A percentile compares a stretch with the other conserved stretches of the same genome.
Evolutionary conservation across 2,113 vertebrate species (phyloP).

Genomic region (Phalacrocorax pelagicus): DNA sequence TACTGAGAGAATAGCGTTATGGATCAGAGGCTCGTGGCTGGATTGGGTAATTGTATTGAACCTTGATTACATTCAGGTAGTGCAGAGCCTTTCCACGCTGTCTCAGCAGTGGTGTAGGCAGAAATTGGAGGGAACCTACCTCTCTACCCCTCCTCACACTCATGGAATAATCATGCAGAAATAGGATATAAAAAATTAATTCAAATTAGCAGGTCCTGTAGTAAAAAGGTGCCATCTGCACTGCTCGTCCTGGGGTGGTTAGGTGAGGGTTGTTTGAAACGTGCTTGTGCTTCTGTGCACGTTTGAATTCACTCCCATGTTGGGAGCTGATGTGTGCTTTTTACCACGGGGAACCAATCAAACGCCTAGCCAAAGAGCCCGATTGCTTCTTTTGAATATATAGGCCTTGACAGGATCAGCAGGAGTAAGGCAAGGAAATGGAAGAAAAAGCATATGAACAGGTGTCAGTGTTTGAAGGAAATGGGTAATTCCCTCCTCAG

Average conservation of each 20-base stretch:
- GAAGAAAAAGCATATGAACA: background rate
- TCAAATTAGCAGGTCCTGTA: background rate
- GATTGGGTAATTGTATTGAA: background rate
- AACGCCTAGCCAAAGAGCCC: background rate
- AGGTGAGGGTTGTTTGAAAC: background rate
- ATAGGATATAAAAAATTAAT: background rate
- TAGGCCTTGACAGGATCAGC: background rate
- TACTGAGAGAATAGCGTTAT: background rate
- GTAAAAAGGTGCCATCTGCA: background rate
- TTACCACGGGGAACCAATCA: background rate
- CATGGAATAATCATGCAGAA: background rate
- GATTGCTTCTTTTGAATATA: background rate
- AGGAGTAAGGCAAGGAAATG: background rate
- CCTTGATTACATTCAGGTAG: background rate
- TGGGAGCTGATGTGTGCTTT: background rate
- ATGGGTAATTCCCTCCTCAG: background rate
- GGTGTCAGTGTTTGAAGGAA: background rate
- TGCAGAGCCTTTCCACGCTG: background rate
- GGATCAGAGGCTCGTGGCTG: background rate
- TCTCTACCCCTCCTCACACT: background rate
- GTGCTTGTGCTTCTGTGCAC: background rate
- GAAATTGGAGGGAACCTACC: background rate
- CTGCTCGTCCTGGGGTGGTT: background rate
- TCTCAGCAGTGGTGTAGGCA: background rate
- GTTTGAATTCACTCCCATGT: background rate